These are phyloP conservation scores for Phaonia tiefii DNA, from an alignment of 2,888 invertebrate genomes.

Conservation along the genomic window DNA sequence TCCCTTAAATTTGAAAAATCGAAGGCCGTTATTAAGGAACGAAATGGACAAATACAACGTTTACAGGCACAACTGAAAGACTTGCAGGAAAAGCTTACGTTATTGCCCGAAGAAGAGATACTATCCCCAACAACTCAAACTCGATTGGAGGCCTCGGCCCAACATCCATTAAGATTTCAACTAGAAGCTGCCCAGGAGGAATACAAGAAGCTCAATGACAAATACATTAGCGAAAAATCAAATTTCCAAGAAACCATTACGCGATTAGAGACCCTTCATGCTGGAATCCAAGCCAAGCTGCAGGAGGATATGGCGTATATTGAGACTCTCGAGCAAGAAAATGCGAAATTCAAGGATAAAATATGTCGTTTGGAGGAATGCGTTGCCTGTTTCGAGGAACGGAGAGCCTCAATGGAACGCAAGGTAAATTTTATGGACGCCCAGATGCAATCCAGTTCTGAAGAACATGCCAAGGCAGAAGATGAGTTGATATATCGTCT, in stretches of 20 bases:
- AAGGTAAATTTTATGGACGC: slow-evolving; percentile 84
- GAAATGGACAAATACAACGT: slow-evolving; percentile 82
- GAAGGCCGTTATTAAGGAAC: slow-evolving; percentile 82
- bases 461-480: slow-evolving; percentile 84
- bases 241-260: slow-evolving; percentile 75
- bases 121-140: slow-evolving; percentile 23
- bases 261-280: slow-evolving; percentile 76
- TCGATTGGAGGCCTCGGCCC: slow-evolving; percentile 55
- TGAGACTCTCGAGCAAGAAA: slow-evolving; percentile 86
- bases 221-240: slow-evolving; percentile 72
- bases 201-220: slow-evolving; percentile 70
- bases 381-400: slow-evolving; percentile 83
- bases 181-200: slow-evolving; percentile 69
- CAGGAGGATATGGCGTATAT: slow-evolving; percentile 88
- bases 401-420: slow-evolving; percentile 83
- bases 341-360: slow-evolving; percentile 84
- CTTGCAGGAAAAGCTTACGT: slow-evolving; percentile 70
- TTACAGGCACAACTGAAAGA: slow-evolving; percentile 73
- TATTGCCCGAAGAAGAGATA: slow-evolving; percentile 72
- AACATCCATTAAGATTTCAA: slow-evolving; percentile 59
- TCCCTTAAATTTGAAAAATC: slow-evolving; percentile 82
- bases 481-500: slow-evolving; percentile 85
- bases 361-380: slow-evolving; percentile 86
- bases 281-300: slow-evolving; percentile 84
- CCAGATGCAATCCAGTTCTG: slow-evolving; percentile 83